These are phyloP conservation scores for Lagopus muta DNA, from an alignment of 2,113 vertebrate genomes.

Conservation along the genomic window DNA sequence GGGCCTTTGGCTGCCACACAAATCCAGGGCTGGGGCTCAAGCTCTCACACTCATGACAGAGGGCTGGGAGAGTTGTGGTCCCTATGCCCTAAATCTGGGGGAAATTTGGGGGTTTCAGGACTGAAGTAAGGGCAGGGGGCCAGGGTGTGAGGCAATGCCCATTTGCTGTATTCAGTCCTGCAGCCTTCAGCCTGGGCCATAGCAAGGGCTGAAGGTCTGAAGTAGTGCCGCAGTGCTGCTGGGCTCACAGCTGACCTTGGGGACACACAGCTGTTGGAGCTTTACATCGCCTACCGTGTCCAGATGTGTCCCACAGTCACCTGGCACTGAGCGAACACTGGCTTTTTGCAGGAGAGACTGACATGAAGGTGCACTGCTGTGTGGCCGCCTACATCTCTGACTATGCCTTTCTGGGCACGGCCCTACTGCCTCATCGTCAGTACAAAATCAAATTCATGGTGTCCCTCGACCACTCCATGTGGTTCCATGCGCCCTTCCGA, in stretches of 20 bases:
- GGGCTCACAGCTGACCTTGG: not conserved
- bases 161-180: accelerated
- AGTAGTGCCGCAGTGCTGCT: not conserved
- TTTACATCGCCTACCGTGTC: too few relatives aligned
- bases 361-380: slow-evolving; percentile 96
- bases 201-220: accelerated
- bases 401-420: slow-evolving; percentile 87
- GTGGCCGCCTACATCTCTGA: slow-evolving; percentile 95
- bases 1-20: accelerated
- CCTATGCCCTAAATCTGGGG: accelerated
- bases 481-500: slow-evolving; percentile 93
- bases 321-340: accelerated
- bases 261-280: not conserved
- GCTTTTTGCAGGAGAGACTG: slow-evolving; percentile 77
- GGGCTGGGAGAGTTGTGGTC: too few relatives aligned
- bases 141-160: accelerated
- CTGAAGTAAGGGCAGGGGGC: not conserved
- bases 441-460: slow-evolving; percentile 76
- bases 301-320: accelerated
- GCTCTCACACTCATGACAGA: accelerated
- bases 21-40: accelerated
- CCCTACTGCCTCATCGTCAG: slow-evolving; percentile 81
- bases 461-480: slow-evolving; percentile 96
- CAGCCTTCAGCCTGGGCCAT: accelerated
- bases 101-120: not conserved